A percentile compares a stretch with the other conserved stretches of the same genome.
These are phyloP conservation scores for Apotomis capreana DNA, from an alignment of 2,888 invertebrate genomes.

Conservation along the genomic window DNA sequence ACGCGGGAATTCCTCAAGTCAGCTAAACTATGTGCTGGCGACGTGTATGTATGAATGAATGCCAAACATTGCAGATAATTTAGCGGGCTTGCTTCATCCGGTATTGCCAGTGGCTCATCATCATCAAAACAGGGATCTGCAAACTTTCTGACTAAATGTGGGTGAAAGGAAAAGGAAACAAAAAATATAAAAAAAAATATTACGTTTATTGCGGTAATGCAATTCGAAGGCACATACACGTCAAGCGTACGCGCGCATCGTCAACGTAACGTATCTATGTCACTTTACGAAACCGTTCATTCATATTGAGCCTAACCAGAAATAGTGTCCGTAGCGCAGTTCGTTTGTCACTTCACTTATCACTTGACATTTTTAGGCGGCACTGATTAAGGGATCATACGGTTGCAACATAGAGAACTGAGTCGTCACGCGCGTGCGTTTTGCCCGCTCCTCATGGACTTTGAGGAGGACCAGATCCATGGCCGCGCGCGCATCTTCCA, in stretches of 20 bases:
- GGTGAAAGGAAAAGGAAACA: conserved; percentile 52
- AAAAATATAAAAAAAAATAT: conserved; percentile 71
- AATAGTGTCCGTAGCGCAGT: conserved; percentile 68
- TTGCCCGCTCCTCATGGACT: conserved; percentile 75
- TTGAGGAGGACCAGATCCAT: conserved; percentile 94
- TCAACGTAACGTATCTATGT: conserved; percentile 76
- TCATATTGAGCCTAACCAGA: conserved; percentile 52
- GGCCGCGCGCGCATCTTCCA: conserved; percentile 95
- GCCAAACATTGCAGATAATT: conserved; percentile 41
- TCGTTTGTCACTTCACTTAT: conserved; percentile 55
- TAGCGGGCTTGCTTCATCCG: conserved; percentile 30
- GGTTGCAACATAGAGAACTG: conserved; percentile 70
- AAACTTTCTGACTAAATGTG: neutral
- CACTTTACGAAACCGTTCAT: conserved; percentile 51
- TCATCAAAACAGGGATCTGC: conserved; percentile 13
- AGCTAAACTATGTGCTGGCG: conserved; percentile 41
- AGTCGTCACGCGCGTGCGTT: conserved; percentile 56
- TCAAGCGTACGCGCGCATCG: conserved; percentile 76
- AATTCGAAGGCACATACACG: conserved; percentile 81
- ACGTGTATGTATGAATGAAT: conserved; percentile 45
- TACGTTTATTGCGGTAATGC: conserved; percentile 81
- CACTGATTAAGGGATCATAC: conserved; percentile 75
- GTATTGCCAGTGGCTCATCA: conserved; percentile 27
- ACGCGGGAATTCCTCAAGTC: conserved; percentile 50
- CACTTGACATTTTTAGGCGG: conserved; percentile 68